Evolutionary conservation across 2,797 vertebrate species (phyloP).

Genomic region (Dicrostonyx torquatus): DNA sequence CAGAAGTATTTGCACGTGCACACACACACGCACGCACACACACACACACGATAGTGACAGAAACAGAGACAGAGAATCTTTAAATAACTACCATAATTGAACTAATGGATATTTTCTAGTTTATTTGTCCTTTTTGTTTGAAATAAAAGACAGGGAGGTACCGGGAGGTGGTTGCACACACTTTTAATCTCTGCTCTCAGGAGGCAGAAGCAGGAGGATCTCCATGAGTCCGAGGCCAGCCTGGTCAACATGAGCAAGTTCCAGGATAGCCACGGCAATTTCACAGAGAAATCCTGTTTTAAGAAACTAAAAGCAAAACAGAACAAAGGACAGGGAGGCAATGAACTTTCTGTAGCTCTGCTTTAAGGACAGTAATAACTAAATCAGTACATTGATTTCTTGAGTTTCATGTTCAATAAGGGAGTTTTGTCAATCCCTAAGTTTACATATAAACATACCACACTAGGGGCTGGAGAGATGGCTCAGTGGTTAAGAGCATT

Average conservation of each 20-base stretch:
- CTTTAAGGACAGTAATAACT: constrained; percentile 48
- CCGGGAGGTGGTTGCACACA: too few relatives aligned
- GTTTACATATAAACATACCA: not conserved
- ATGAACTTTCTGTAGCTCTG: constrained; percentile 7
- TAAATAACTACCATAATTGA: constrained; percentile 41
- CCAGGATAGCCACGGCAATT: too few relatives aligned
- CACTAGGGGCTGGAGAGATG: too few relatives aligned
- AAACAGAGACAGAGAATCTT: not conserved
- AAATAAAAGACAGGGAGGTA: constrained; percentile 4
- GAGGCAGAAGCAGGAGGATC: too few relatives aligned
- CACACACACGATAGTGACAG: not conserved
- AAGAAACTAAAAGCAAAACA: too few relatives aligned
- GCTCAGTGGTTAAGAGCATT: too few relatives aligned
- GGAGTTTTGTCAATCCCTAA: not conserved
- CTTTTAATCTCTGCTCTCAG: too few relatives aligned
- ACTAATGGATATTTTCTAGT: constrained; percentile 12
- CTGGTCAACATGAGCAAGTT: too few relatives aligned
- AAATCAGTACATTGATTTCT: constrained; percentile 44
- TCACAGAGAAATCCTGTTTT: too few relatives aligned
- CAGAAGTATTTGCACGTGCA: not conserved
- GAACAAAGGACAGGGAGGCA: not conserved
- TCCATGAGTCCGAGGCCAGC: too few relatives aligned
- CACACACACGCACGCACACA: not conserved
- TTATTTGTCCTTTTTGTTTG: constrained; percentile 46
- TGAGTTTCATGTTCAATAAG: constrained; percentile 39